Base-by-base conservation (phyloP, 35 echinoderm and acorn worm species). In the Ophioderma brevispina region DNA sequence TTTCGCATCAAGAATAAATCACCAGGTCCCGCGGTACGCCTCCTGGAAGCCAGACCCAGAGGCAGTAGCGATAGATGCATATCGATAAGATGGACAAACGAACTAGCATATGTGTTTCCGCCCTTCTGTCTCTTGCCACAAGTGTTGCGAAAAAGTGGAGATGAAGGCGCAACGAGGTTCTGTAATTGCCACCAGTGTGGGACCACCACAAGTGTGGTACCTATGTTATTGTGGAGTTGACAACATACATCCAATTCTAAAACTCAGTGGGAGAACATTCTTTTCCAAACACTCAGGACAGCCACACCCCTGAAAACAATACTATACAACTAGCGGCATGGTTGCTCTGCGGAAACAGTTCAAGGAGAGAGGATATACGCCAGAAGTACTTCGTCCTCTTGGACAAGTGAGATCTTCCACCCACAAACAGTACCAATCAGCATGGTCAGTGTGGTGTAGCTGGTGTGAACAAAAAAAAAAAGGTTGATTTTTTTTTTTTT, bases 51-150 rank as follows among this genome's bases (percentile, higher is more conserved):
- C n/a, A n/a, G n/a, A n/a, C n/a, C n/a, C n/a, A n/a, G n/a, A n/a
- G n/a, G n/a, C n/a, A n/a, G n/a, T n/a, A n/a, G n/a, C n/a, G n/a
- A n/a, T n/a, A n/a, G n/a, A n/a, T n/a, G n/a, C n/a, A n/a, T n/a
- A n/a, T n/a, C n/a, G n/a, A n/a, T n/a, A n/a, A 63, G 81, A 90
- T 34, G 21, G 0, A 21, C 82, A 52, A 79, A 75, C 86, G 18
- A 96, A 81, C 79, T 35, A 81, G 1, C 18, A 49, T 81, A 93
- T 93, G 87, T 90, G 13, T 96, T 93, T 64, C 90, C 94, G 17
- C 87, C 80, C 39, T 93, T 93, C 70, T 64, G 85, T 79, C 40
- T 93, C n/a, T 77, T 91, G 55, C 75, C 56, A 0, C 87, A 85
- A 85, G 39, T 59, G 19, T 39, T 94, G 39, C 32, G 80, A n/a